Percentiles rank a stretch among this genome's conserved stretches.
Conservation (phyloP, 2,797 vertebrate genomes). For the Chloroceryle inda region DNA sequence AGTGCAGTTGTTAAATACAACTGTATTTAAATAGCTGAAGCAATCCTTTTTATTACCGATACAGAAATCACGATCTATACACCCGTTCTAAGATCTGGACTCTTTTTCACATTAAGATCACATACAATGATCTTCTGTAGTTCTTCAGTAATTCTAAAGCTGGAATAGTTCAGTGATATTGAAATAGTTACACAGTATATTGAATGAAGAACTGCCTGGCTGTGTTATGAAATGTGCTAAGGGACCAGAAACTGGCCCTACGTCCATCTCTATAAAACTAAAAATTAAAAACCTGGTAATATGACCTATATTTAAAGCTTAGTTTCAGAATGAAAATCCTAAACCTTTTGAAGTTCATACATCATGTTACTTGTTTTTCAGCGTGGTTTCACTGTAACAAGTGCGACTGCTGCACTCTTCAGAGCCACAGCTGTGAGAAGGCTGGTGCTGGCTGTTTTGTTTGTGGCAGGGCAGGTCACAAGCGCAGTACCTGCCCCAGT, state of each 20-base stretch:
- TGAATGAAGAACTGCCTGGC: not conserved
- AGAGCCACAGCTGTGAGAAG: slow-evolving; percentile 84
- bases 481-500: slow-evolving; percentile 85
- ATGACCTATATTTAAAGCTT: not conserved
- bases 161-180: not conserved
- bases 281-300: not conserved
- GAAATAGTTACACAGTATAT: not conserved
- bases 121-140: not conserved
- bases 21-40: not conserved
- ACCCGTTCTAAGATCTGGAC: not conserved
- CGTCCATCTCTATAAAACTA: not conserved
- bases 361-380: slow-evolving; percentile 50
- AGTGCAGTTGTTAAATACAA: not conserved
- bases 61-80: not conserved
- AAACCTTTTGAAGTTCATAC: not conserved
- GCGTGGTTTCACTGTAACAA: slow-evolving; percentile 91
- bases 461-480: slow-evolving; percentile 88
- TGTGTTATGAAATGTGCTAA: not conserved
- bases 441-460: slow-evolving; percentile 83
- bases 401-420: slow-evolving; percentile 87
- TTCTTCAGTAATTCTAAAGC: not conserved
- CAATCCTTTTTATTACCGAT: not conserved
- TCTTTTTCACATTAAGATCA: not conserved
- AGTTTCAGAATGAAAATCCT: not conserved
- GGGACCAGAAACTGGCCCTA: not conserved